Evolutionary conservation across 2,113 vertebrate species (phyloP).

Genomic region (Mus musculus): DNA sequence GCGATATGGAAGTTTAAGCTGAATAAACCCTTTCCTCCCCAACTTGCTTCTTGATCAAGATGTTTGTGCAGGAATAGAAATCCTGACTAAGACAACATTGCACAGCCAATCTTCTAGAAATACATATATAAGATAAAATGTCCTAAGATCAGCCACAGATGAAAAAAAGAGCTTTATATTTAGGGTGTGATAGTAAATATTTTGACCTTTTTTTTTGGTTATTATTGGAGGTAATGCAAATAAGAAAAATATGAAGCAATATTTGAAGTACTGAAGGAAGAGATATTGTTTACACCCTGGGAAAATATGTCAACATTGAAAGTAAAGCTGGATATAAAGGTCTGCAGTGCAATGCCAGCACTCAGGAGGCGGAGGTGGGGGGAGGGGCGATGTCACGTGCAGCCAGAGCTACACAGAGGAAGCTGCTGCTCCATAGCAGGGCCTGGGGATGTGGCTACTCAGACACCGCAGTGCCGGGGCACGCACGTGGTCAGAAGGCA

Average conservation of each 20-base stretch:
- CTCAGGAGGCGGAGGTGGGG: not conserved
- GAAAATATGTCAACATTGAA: not conserved
- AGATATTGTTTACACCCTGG: not conserved
- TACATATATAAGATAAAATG: not conserved
- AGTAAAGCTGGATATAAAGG: not conserved
- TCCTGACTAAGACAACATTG: too few species aligned
- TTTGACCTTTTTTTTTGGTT: not conserved
- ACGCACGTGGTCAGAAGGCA: not conserved
- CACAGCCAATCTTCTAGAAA: conserved; percentile 15
- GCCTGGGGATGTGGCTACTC: not conserved
- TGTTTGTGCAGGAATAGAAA: too few species aligned
- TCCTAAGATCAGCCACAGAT: not conserved
- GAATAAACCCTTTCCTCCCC: too few species aligned
- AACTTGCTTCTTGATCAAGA: too few species aligned
- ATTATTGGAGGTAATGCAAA: not conserved
- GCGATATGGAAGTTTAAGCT: too few species aligned
- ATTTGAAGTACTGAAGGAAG: not conserved
- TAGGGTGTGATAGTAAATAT: not conserved
- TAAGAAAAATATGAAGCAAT: not conserved
- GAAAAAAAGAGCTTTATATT: not conserved
- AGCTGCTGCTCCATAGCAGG: not conserved
- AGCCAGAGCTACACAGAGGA: not conserved
- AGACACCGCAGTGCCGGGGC: not conserved
- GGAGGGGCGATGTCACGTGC: not conserved
- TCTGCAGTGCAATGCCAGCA: not conserved